Evolutionary conservation across 2,888 invertebrate species (phyloP).

Genomic region (Tachina fera): DNA sequence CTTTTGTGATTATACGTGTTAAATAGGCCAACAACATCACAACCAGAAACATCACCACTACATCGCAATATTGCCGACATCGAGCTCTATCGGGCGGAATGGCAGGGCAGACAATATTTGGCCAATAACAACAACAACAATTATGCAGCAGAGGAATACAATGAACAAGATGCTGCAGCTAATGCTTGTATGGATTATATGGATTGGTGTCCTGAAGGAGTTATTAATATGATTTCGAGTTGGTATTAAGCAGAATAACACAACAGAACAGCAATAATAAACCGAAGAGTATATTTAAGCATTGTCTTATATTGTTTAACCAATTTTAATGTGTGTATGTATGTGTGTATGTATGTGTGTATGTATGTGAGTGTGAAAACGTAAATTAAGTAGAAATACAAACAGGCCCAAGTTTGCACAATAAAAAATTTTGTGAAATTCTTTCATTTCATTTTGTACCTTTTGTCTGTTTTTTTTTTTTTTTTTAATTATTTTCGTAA

Average conservation of each 20-base stretch:
- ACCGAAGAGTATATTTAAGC: constrained; percentile 5
- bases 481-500: constrained; percentile 28
- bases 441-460: constrained; percentile 23
- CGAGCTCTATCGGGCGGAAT: constrained; percentile 76
- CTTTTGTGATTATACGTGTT: constrained; percentile 55
- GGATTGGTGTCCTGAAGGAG: constrained; percentile 76
- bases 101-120: constrained; percentile 69
- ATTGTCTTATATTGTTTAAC: constrained; percentile 14
- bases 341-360: not conserved
- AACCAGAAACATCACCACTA: constrained; percentile 73
- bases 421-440: constrained; percentile 61
- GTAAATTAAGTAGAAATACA: constrained; percentile 44
- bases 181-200: constrained; percentile 76
- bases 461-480: not conserved
- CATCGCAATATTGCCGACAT: constrained; percentile 64
- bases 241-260: constrained; percentile 67
- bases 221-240: constrained; percentile 79
- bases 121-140: constrained; percentile 15
- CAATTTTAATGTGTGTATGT: not conserved
- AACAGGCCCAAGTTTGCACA: constrained; percentile 23
- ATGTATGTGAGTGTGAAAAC: constrained; percentile 5
- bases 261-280: constrained; percentile 18
- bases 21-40: constrained; percentile 79
- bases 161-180: constrained; percentile 16
- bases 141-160: not conserved